Base-by-base conservation (phyloP, 2,888 invertebrate species). In the Xylota segnis region DNA sequence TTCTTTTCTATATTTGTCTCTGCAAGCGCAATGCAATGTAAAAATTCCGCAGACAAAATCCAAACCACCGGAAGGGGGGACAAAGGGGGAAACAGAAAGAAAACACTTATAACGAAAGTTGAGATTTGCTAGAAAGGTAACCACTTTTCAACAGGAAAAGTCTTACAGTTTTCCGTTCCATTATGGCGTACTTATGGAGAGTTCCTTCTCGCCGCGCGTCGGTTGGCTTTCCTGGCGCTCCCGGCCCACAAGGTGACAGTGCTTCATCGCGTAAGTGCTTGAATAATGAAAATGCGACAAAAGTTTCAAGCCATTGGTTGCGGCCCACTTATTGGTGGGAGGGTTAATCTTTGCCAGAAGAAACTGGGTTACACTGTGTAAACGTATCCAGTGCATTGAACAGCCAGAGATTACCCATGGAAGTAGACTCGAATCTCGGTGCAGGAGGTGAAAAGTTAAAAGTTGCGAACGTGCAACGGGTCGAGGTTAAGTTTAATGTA, bases 271-370 rank as follows among this genome's bases (percentile, higher is more conserved):
- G 63, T 83, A 79, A 83, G 79, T 79, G 74, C 79, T 79, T 83
- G 79, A 79, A 75, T 84, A 81, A 84, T 81, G 75, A 81, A 84
- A 84, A 81, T 81, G 81, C 81, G 84, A 81, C 81, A 84, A 81
- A 84, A 84, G 70, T 76, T 84, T 59, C 75, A 71, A 84, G 70
- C 75, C 75, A 81, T 76, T 81, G 75, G 74, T 23, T 79, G 75
- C 58, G 75, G 32, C 18, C 74, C 66, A 61, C 54, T 59, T 52
- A 58, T 56, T 43, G 29, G 34, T 18, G 52, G 65, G n/a, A n/a
- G n/a, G 81, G 70, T 71, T 81, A 81, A 76, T 71, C 71, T 66
- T 59, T 68, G 63, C 58, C 34, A 56, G 9, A 72, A 45, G 43
- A 70, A 79, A 75, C 75, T 65, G 43, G 79, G 74, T 84, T 84